A percentile compares a stretch with the other conserved stretches of the same genome.
Conservation (phyloP, 1,140 invertebrate species). For the Cyrtorhinus lividipennis region DNA sequence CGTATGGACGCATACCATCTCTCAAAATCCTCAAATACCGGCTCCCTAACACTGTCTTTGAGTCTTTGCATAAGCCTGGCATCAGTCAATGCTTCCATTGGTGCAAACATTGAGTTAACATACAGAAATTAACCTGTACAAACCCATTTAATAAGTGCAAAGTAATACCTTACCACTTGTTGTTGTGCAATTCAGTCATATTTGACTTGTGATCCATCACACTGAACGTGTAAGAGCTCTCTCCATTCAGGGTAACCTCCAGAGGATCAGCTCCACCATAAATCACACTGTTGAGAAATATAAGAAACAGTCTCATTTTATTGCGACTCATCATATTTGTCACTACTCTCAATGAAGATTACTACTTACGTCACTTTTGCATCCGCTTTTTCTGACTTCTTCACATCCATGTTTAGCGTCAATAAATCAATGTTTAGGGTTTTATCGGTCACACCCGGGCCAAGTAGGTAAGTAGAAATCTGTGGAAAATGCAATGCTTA, state of each 20-base stretch:
- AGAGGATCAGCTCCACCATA: neutral
- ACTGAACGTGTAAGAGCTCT: neutral
- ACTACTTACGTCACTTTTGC: constrained; percentile 31
- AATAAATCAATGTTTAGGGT: constrained; percentile 2
- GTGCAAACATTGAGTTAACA: too few species aligned
- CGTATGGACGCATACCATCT: too few species aligned
- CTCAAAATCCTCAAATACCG: too few species aligned
- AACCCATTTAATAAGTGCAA: too few species aligned
- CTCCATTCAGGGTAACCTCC: neutral
- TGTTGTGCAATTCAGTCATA: neutral
- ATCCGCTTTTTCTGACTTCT: constrained; percentile 32
- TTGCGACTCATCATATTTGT: neutral
- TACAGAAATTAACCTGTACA: too few species aligned
- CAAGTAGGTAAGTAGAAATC: constrained; percentile 17
- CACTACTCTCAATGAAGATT: neutral
- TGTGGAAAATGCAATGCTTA: too few species aligned
- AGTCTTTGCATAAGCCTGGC: too few species aligned
- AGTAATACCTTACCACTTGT: constrained; percentile 7
- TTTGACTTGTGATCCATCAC: neutral
- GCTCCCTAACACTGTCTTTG: too few species aligned
- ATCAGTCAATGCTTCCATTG: too few species aligned
- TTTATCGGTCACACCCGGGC: neutral
- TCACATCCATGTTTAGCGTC: constrained; percentile 26
- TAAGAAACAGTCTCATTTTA: neutral
- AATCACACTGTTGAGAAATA: neutral